Base-by-base conservation (phyloP, 2,113 vertebrate genomes). In the Bagarius yarrelli region DNA sequence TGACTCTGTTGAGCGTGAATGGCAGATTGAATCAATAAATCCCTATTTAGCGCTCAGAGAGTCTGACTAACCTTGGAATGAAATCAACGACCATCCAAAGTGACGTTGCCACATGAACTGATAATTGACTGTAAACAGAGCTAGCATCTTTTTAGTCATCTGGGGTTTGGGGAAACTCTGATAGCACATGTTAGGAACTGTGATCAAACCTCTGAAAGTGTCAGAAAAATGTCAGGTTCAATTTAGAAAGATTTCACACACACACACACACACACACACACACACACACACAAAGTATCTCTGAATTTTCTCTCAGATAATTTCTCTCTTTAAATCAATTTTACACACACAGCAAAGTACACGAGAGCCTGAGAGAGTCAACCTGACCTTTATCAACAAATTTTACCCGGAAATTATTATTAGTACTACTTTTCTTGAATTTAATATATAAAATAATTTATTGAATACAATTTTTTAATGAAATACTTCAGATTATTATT, bases 181-280 rank as follows among this genome's bases (percentile, higher is more conserved):
- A 74, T 5, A 61, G 0, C 8, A 52, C 32, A 52, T 25, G 53
- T 52, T 73, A 23, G 36, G n/a, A 59, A 80, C 21, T 14, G 34
- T 60, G 78, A 57, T 80, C 44, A 36, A 74, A 64, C 23, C 64
- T 47, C 25, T 74, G 12, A 73, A 64, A 27, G 59, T 81, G 79
- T 64, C 47, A 56, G 19, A 53, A 64, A 52, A 1, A 16, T 60
- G 76, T 34, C 44, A 64, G 0, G 2, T 50, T 61, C n/a, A 59
- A 1, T 61, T 18, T 19, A 57, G 21, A 72, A 34, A 18, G 34
- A 8, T 53, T 30, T 27, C 18, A 19, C 21, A 50, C 70, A 63
- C 44, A 40, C 40, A 53, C 59, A 55, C 56, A 13, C 40, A 16
- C 40, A 19, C 40, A 16, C 19, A 11, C 30, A 50, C 70, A 63